Evolutionary conservation across 2,888 invertebrate genomes (phyloP).

Genomic region (Plebejus melissa): DNA sequence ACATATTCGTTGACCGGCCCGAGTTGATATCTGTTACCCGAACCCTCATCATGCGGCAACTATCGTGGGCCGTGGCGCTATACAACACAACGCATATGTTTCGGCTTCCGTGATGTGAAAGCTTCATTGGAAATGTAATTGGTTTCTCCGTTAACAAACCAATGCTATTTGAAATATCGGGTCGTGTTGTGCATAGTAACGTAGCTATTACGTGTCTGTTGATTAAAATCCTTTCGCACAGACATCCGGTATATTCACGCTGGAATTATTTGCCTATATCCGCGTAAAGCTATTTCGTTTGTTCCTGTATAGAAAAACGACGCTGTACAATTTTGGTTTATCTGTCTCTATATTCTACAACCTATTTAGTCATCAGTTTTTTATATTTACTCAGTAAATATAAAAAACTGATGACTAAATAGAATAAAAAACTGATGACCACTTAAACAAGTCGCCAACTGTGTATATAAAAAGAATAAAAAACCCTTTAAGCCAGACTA

Average conservation of each 20-base stretch:
- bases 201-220: background rate
- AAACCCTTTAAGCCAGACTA: no score
- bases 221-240: background rate
- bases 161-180: slow-evolving; percentile 16
- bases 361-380: background rate
- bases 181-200: slow-evolving; percentile 1
- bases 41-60: slow-evolving; percentile 68
- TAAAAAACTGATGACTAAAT: no score
- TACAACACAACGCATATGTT: slow-evolving; percentile 18
- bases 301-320: background rate
- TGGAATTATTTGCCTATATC: background rate
- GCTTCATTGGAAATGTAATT: slow-evolving; percentile 22
- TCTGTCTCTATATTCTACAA: background rate
- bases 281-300: background rate
- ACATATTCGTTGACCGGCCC: slow-evolving; percentile 62
- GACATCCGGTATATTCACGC: background rate
- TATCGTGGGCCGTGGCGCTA: slow-evolving; percentile 51
- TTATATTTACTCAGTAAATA: background rate
- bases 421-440: no score
- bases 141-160: slow-evolving; percentile 19
- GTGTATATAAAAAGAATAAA: no score
- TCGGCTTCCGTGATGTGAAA: slow-evolving; percentile 24
- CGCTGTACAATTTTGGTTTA: background rate
- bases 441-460: background rate
- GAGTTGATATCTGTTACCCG: slow-evolving; percentile 56